These are phyloP conservation scores for Equus przewalskii DNA, from an alignment of 2,113 vertebrate species.

Conservation along the genomic window DNA sequence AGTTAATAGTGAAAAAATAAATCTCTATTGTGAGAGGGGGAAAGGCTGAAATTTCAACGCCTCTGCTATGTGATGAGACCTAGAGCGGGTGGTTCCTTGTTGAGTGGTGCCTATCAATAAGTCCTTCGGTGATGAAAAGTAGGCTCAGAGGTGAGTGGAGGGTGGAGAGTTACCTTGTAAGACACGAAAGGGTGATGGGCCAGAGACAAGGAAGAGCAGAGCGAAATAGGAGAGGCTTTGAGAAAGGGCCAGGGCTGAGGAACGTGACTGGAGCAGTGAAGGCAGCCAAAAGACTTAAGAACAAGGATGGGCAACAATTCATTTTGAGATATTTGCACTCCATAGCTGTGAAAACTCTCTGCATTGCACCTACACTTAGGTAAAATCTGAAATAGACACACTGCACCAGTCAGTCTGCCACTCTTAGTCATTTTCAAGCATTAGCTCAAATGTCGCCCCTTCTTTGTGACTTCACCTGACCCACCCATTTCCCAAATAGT, in stretches of 20 bases:
- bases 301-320: background rate
- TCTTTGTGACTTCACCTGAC: background rate
- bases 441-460: background rate
- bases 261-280: rapidly evolving
- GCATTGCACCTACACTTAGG: background rate
- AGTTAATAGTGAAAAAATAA: background rate
- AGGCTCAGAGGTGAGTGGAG: background rate
- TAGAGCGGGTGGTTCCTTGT: background rate
- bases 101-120: background rate
- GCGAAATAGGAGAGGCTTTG: background rate
- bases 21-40: background rate
- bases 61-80: background rate
- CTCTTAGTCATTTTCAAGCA: background rate
- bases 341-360: background rate
- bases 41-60: background rate
- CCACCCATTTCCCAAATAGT: background rate
- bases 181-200: background rate
- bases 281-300: background rate
- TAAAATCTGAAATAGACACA: background rate
- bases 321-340: background rate
- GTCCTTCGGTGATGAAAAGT: background rate
- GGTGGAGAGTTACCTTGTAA: background rate
- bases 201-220: background rate
- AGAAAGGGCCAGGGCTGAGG: background rate
- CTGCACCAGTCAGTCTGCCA: background rate